These are phyloP conservation scores for Myiotriccus ornatus DNA, from an alignment of 2,797 vertebrate genomes.

Conservation along the genomic window DNA sequence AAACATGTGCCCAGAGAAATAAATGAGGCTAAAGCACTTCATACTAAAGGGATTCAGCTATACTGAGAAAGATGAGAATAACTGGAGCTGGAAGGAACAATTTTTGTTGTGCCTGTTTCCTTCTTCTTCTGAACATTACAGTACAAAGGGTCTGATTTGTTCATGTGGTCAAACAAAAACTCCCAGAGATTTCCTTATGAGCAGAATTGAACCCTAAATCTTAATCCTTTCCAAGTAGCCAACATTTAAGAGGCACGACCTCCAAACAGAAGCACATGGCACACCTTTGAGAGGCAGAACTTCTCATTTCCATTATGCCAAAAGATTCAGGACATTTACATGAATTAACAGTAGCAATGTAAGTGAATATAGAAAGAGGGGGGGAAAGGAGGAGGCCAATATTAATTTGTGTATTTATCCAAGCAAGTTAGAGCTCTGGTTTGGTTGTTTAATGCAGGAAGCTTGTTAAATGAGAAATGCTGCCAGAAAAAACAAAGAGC, in stretches of 20 bases:
- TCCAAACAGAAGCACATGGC: neutral
- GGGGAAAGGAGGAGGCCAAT: neutral
- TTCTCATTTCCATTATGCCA: neutral
- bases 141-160: neutral
- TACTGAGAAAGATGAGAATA: constrained; percentile 35
- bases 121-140: neutral
- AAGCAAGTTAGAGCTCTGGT: neutral
- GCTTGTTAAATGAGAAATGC: neutral
- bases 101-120: neutral
- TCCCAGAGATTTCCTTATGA: neutral
- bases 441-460: neutral
- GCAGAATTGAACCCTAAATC: neutral
- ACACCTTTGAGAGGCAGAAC: neutral
- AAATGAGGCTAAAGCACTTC: constrained; percentile 10
- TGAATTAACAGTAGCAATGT: neutral
- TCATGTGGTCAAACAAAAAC: neutral
- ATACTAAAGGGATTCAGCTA: constrained; percentile 8
- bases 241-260: neutral
- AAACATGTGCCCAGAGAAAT: constrained; percentile 34
- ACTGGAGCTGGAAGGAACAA: neutral
- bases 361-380: neutral
- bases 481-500: neutral
- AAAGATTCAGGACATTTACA: neutral
- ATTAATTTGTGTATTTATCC: neutral
- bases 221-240: neutral